A percentile compares a stretch with the other conserved stretches of the same genome.
These are phyloP conservation scores for Leptarthrus brevirostris DNA, from an alignment of 2,888 invertebrate species.

Conservation along the genomic window DNA sequence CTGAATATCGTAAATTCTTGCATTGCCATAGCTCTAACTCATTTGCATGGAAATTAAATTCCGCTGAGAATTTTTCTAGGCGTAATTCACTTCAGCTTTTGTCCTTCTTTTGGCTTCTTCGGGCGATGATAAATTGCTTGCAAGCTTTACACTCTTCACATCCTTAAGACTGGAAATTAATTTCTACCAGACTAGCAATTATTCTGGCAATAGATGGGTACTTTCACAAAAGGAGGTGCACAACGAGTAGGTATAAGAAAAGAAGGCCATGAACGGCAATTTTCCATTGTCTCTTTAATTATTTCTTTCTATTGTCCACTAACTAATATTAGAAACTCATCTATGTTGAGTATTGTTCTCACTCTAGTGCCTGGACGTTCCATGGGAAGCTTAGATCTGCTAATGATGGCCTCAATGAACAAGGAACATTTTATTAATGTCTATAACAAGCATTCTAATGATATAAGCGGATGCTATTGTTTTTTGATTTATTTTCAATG, in stretches of 20 bases:
- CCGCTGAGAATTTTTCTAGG: slow-evolving; percentile 24
- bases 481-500: too few species aligned
- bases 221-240: not conserved
- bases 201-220: slow-evolving; percentile 20
- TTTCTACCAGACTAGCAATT: slow-evolving; percentile 33
- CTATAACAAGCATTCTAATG: too few species aligned
- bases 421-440: not conserved
- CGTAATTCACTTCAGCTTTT: slow-evolving; percentile 38
- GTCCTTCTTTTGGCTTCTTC: slow-evolving; percentile 18
- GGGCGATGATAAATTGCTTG: slow-evolving; percentile 32
- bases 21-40: slow-evolving; percentile 41
- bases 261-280: slow-evolving; percentile 14
- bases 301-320: slow-evolving; percentile 23
- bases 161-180: slow-evolving; percentile 39
- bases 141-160: slow-evolving; percentile 31
- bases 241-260: not conserved
- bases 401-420: slow-evolving; percentile 13
- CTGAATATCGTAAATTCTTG: slow-evolving; percentile 35
- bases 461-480: too few species aligned
- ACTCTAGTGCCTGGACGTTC: slow-evolving; percentile 1
- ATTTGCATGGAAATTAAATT: slow-evolving; percentile 44
- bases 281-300: slow-evolving; percentile 34
- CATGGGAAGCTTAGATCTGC: slow-evolving; percentile 15
- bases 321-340: slow-evolving; percentile 21
- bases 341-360: not conserved